Evolutionary conservation across 2,888 invertebrate genomes (phyloP).

Genomic region (Invenusta paracnida): DNA sequence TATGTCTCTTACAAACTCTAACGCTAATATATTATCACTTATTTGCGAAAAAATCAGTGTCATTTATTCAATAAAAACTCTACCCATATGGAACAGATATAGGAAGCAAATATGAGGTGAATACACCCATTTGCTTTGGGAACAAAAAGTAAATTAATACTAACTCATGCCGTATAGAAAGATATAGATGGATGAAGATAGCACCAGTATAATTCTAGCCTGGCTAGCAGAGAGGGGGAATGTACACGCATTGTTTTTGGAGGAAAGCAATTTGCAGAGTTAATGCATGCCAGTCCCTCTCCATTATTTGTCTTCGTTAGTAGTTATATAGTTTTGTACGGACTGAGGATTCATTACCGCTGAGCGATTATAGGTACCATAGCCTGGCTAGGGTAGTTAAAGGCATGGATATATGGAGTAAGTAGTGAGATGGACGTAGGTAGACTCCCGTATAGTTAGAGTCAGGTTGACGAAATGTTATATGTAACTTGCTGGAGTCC

Average conservation of each 20-base stretch:
- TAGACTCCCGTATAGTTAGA: too few relatives aligned
- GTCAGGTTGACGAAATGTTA: too few relatives aligned
- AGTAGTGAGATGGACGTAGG: too few relatives aligned
- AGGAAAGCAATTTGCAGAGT: constrained; percentile 7
- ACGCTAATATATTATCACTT: constrained; percentile 13
- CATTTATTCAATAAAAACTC: constrained; percentile 15
- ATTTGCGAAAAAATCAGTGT: neutral
- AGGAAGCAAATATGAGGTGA: neutral
- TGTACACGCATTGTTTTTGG: constrained; percentile 21
- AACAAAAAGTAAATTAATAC: neutral
- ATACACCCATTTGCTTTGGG: neutral
- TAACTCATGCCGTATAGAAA: neutral
- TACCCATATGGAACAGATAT: neutral
- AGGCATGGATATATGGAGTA: too few relatives aligned
- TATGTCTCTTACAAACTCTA: neutral
- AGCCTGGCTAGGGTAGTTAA: neutral
- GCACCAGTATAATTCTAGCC: too few relatives aligned
- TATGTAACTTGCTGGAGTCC: too few relatives aligned
- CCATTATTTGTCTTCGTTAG: constrained; percentile 25
- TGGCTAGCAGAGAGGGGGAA: neutral
- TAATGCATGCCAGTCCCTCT: neutral
- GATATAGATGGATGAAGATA: too few relatives aligned
- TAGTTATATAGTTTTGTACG: too few relatives aligned
- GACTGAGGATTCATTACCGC: too few relatives aligned
- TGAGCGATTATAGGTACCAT: neutral